Evolutionary conservation across 2,797 vertebrate genomes (phyloP).

Genomic region (Cyprinella venusta): DNA sequence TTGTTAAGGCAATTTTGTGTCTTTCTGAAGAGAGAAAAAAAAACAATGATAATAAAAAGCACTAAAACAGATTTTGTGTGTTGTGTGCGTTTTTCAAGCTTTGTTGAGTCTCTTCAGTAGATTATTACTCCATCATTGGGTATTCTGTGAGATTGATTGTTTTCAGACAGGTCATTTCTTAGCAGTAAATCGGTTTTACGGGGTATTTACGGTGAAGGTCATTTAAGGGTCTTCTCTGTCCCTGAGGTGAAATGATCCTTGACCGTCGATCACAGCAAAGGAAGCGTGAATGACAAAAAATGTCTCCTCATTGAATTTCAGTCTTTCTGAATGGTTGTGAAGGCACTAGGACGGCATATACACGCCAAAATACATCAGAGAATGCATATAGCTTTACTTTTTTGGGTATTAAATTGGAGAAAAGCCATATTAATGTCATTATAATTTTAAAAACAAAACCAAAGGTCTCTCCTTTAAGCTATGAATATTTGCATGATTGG

Average conservation of each 20-base stretch:
- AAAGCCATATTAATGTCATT: too few species aligned
- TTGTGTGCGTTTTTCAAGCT: slow-evolving; percentile 67
- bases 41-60: slow-evolving; percentile 58
- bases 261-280: slow-evolving; percentile 64
- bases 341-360: background rate
- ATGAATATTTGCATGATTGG: background rate
- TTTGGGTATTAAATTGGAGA: background rate
- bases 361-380: background rate
- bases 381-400: background rate
- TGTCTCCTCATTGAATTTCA: too few species aligned
- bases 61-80: slow-evolving; percentile 61
- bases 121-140: slow-evolving; percentile 50
- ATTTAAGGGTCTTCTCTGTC: slow-evolving; percentile 42
- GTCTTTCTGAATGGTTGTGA: slow-evolving; percentile 3
- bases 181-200: slow-evolving; percentile 66
- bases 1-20: slow-evolving; percentile 76
- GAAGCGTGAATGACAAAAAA: slow-evolving; percentile 58
- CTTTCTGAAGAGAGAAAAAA: slow-evolving; percentile 75
- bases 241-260: slow-evolving; percentile 51
- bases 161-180: slow-evolving; percentile 62
- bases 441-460: background rate
- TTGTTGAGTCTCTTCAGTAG: slow-evolving; percentile 16
- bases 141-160: slow-evolving; percentile 56
- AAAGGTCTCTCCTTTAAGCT: background rate
- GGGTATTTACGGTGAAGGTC: slow-evolving; percentile 46